Base-by-base conservation (phyloP, 2,888 invertebrate species). In the Saturnia pavonia region DNA sequence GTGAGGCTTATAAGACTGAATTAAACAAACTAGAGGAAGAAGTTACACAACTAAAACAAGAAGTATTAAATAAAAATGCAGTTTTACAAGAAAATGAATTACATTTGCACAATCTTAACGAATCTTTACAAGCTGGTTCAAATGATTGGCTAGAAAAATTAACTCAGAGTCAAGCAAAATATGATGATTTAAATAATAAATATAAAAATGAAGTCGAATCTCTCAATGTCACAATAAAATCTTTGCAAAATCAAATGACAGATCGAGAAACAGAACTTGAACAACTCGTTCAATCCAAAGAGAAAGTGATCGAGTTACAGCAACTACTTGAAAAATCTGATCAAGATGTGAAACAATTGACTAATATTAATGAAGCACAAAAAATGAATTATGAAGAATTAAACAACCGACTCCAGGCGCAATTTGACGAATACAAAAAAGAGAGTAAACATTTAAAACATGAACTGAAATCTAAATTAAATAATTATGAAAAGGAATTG, bases 391-490 rank as follows among this genome's bases (percentile, higher is more conserved):
- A 93, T 72, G 94, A 94, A 80, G 94, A 92, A 76, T 84, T 94
- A 57, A 92, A 92, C 76, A 90, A 88, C 74, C 91, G 94, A 76
- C 73, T 94, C 72, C 91, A 92, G 78, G 71, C 78, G 14, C 90
- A 92, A 71, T 91, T 87, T 76, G 93, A 94, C 70, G 91, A 93
- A 78, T 88, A 88, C 69, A 94, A 91, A 77, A 91, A 87, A 72
- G 91, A 94, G 73, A 89, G 86, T 72, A 95, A 95, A 81, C 88
- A 88, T 70, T 89, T 94, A 51, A 93, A 93, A 76, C 91, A 92
- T 69, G 95, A 95, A 65, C 82, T 96, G 1, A 88, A 93, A 77
- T 84, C 89, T 34, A 95, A 95, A 80, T 82, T 97, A 72, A 95
- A 95, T 74, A 96, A 90, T 27, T 89, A 89, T 71, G 91, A 94